A percentile compares a stretch with the other conserved stretches of the same genome.
Evolutionary conservation across 2,888 invertebrate genomes (phyloP).

Genomic region (Zelleria hepariella): DNA sequence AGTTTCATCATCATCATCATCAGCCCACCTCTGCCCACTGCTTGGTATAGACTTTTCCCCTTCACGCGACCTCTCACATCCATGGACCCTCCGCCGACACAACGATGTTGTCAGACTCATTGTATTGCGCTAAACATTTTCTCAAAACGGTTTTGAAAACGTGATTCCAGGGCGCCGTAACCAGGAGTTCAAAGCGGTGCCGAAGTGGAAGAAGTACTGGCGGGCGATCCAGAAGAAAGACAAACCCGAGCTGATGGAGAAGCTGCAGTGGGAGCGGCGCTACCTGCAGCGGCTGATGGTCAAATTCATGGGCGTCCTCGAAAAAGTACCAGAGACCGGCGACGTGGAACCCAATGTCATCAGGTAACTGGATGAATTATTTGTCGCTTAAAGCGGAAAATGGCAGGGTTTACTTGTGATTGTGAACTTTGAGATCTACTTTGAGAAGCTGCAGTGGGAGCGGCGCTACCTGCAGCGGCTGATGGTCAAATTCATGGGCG

Average conservation of each 20-base stretch:
- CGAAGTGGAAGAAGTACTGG: conserved; percentile 95
- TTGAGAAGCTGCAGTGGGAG: conserved; percentile 86
- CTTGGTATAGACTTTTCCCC: no score
- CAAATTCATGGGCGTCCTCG: conserved; percentile 87
- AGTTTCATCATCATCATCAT: no score
- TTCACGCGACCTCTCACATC: no score
- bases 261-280: conserved; percentile 86
- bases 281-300: conserved; percentile 89
- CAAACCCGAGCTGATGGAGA: conserved; percentile 77
- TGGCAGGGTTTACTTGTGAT: no score
- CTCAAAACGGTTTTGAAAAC: not conserved
- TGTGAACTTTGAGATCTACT: no score
- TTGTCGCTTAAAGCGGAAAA: no score
- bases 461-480: conserved; percentile 86
- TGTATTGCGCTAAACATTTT: no score
- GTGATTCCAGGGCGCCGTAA: conserved; percentile 79
- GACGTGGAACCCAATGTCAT: conserved; percentile 70
- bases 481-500: conserved; percentile 88
- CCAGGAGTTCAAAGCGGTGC: conserved; percentile 86
- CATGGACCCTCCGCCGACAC: no score
- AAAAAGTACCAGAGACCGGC: conserved; percentile 78
- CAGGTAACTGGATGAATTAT: no score
- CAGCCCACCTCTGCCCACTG: no score
- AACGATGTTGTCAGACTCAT: not conserved
- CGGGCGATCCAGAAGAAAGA: conserved; percentile 90